Evolutionary conservation across 1,140 invertebrate species (phyloP).

Genomic region (Drepana arcuata): DNA sequence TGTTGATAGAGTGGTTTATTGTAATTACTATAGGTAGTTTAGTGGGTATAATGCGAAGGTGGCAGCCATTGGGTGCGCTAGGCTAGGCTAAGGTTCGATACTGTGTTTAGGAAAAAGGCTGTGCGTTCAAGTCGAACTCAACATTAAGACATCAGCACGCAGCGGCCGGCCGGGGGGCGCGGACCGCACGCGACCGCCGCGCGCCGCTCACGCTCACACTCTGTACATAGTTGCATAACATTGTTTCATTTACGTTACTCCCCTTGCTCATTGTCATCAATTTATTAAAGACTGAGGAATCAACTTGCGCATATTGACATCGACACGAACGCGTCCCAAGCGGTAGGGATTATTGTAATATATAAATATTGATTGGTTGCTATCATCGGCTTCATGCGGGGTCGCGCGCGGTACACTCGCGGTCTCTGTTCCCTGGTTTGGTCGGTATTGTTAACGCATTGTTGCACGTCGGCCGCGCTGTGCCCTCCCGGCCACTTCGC

Average conservation of each 20-base stretch:
- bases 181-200: constrained; percentile 22
- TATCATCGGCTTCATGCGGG: constrained; percentile 39
- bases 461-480: neutral
- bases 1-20: constrained; percentile 66
- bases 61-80: constrained; percentile 43
- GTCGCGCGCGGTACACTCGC: constrained; percentile 8
- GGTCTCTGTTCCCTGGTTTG: too few species aligned
- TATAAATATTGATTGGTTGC: constrained; percentile 44
- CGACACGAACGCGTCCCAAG: constrained; percentile 58
- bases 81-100: constrained; percentile 42
- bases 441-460: too few species aligned
- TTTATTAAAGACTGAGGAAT: constrained; percentile 71
- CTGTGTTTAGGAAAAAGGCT: constrained; percentile 55
- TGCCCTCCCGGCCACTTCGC: constrained; percentile 2
- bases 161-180: constrained; percentile 21
- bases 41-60: constrained; percentile 47
- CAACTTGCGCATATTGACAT: constrained; percentile 66
- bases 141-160: constrained; percentile 39
- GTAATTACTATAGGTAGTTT: constrained; percentile 54
- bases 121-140: constrained; percentile 57
- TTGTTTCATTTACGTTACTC: constrained; percentile 62
- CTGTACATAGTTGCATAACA: constrained; percentile 65
- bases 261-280: constrained; percentile 71
- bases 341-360: constrained; percentile 32
- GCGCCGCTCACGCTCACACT: constrained; percentile 25